phyloP scores from a whole-genome alignment of 2,888 invertebrate species.

The Coelogynopora nodosa region DNA sequence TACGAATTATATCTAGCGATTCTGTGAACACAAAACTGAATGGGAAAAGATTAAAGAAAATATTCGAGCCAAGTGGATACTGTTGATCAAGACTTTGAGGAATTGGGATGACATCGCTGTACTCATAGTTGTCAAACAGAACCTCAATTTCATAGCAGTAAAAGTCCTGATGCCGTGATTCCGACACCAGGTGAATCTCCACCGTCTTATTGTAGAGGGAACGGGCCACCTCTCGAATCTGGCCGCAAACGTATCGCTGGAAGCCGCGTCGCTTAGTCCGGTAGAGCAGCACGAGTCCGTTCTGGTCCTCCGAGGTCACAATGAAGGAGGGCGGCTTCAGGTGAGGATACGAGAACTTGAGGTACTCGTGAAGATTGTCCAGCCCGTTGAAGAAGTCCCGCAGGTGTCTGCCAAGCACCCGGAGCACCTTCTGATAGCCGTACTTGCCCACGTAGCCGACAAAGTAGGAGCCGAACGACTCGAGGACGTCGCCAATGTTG shows the following conservation, averaged over 20 bases:
- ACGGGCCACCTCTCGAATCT: slow-evolving; percentile 79
- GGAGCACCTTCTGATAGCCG: slow-evolving; percentile 73
- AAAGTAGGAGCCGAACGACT: slow-evolving; percentile 87
- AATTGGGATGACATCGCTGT: slow-evolving; percentile 42
- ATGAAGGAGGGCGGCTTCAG: slow-evolving; percentile 89
- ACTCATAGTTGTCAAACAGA: slow-evolving; percentile 82
- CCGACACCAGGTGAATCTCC: slow-evolving; percentile 80
- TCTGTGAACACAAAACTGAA: slow-evolving; percentile 94
- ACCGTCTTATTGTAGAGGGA: slow-evolving; percentile 92
- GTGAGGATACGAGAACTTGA: slow-evolving; percentile 88
- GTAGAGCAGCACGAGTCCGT: slow-evolving; percentile 80
- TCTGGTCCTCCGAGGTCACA: slow-evolving; percentile 82
- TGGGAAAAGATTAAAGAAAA: slow-evolving; percentile 91
- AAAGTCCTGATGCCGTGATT: slow-evolving; percentile 81
- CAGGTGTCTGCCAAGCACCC: slow-evolving; percentile 75
- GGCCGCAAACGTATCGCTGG: slow-evolving; percentile 93
- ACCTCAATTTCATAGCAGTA: slow-evolving; percentile 88
- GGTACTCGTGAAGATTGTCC: slow-evolving; percentile 92
- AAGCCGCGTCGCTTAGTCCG: slow-evolving; percentile 83
- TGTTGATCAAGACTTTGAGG: slow-evolving; percentile 27
- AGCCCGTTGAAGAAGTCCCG: slow-evolving; percentile 86
- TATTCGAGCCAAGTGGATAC: slow-evolving; percentile 56
- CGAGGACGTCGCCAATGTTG: slow-evolving; percentile 74
- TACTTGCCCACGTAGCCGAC: slow-evolving; percentile 88
- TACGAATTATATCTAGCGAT: slow-evolving; percentile 57